Conservation (phyloP, 1,140 invertebrate genomes). For the Calliopsis andreniformis region DNA sequence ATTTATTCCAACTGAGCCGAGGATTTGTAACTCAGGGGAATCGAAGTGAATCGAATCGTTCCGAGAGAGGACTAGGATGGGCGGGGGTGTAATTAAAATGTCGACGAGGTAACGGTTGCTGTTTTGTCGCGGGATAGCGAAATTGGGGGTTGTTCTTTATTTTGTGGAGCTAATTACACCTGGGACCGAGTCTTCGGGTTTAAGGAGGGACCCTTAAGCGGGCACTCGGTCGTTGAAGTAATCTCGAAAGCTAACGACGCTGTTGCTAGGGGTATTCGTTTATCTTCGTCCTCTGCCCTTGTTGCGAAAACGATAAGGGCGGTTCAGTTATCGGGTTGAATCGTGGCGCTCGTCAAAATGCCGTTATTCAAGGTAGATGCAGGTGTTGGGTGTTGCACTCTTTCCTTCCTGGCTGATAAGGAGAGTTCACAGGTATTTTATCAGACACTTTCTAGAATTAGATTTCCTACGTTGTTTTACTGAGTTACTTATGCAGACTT, state of each 20-base stretch:
- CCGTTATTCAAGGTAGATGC: conserved; percentile 2
- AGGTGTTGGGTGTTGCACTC: no score
- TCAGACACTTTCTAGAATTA: no score
- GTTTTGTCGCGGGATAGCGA: not conserved
- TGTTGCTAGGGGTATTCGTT: conserved; percentile 25
- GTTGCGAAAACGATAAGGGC: conserved; percentile 2
- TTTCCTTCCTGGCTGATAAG: no score
- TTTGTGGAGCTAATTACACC: conserved; percentile 2
- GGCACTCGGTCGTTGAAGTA: conserved; percentile 15
- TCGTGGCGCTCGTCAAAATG: conserved; percentile 16
- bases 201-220: not conserved
- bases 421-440: no score
- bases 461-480: no score
- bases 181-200: not conserved
- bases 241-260: conserved; percentile 24
- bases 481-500: no score
- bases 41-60: no score
- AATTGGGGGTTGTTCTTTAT: not conserved
- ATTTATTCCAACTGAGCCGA: not conserved
- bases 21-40: not conserved
- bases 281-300: not conserved
- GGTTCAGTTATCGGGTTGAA: not conserved
- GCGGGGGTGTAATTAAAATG: no score
- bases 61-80: no score
- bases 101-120: no score